These are phyloP conservation scores for Crambe crambe DNA, from an alignment of 37 sponge, comb jelly and placozoan species.

Conservation along the genomic window DNA sequence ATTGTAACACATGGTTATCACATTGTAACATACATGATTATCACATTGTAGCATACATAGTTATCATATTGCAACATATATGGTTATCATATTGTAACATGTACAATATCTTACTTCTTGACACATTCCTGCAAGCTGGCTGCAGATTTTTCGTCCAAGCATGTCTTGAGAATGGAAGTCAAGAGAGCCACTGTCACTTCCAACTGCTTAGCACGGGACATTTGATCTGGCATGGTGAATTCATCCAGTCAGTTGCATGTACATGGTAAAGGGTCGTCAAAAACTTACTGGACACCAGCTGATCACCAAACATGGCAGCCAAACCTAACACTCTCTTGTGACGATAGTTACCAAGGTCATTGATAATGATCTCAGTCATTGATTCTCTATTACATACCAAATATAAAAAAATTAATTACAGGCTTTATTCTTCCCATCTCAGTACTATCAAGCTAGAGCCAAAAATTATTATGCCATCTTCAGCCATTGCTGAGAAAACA, in stretches of 20 bases:
- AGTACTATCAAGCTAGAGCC: too few species aligned
- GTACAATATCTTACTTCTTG: too few species aligned
- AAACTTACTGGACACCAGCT: slow-evolving; percentile 49
- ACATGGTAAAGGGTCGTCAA: not conserved
- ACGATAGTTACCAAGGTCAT: slow-evolving; percentile 49
- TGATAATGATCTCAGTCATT: slow-evolving; percentile 25
- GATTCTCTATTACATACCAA: slow-evolving; percentile 39
- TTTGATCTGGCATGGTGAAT: slow-evolving; percentile 10
- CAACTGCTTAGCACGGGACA: slow-evolving; percentile 28
- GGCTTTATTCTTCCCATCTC: too few species aligned
- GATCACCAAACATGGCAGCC: slow-evolving; percentile 73
- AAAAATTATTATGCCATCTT: too few species aligned
- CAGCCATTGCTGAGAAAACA: too few species aligned
- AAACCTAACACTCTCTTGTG: slow-evolving; percentile 69
- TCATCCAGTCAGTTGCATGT: not conserved
- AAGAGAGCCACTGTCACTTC: slow-evolving; percentile 33
- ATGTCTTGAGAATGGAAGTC: slow-evolving; percentile 25
- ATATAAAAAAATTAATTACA: too few species aligned
- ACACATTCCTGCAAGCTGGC: not conserved
- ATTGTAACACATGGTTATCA: too few species aligned
- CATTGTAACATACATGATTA: too few species aligned
- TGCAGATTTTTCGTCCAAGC: slow-evolving; percentile 27
- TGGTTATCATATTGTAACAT: too few species aligned
- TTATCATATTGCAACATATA: too few species aligned
- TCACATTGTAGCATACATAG: too few species aligned